Evolutionary conservation across 2,888 invertebrate species (phyloP).

Genomic region (Andrena praecox): DNA sequence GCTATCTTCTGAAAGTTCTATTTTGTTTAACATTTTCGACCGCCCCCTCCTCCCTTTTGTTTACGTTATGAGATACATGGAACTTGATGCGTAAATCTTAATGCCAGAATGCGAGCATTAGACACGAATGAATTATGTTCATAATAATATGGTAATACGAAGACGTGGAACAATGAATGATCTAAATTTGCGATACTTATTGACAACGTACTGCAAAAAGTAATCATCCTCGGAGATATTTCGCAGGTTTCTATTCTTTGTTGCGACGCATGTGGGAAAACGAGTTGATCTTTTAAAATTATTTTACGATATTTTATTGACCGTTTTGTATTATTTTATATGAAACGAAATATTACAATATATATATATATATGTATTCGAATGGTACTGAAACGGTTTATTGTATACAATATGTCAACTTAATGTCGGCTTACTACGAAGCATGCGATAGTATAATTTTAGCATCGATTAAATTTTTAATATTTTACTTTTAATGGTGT

Average conservation of each 20-base stretch:
- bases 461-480: slow-evolving; percentile 33
- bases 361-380: slow-evolving; percentile 48
- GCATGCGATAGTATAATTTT: slow-evolving; percentile 39
- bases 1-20: not conserved
- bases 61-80: slow-evolving; percentile 25
- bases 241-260: slow-evolving; percentile 61
- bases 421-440: slow-evolving; percentile 36
- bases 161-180: slow-evolving; percentile 34
- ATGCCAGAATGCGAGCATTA: slow-evolving; percentile 67
- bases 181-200: slow-evolving; percentile 63
- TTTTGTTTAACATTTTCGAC: slow-evolving; percentile 29
- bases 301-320: slow-evolving; percentile 50
- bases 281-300: slow-evolving; percentile 40
- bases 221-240: slow-evolving; percentile 58
- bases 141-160: slow-evolving; percentile 59
- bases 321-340: slow-evolving; percentile 53
- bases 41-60: too few species aligned
- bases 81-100: slow-evolving; percentile 36
- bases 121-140: slow-evolving; percentile 59
- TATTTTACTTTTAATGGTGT: slow-evolving; percentile 35
- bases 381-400: slow-evolving; percentile 50
- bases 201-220: slow-evolving; percentile 57
- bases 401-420: slow-evolving; percentile 45
- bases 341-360: slow-evolving; percentile 39
- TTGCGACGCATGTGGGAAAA: slow-evolving; percentile 36